Base-by-base conservation (phyloP, 2,113 vertebrate species). In the Mesembrinibis cayennensis region DNA sequence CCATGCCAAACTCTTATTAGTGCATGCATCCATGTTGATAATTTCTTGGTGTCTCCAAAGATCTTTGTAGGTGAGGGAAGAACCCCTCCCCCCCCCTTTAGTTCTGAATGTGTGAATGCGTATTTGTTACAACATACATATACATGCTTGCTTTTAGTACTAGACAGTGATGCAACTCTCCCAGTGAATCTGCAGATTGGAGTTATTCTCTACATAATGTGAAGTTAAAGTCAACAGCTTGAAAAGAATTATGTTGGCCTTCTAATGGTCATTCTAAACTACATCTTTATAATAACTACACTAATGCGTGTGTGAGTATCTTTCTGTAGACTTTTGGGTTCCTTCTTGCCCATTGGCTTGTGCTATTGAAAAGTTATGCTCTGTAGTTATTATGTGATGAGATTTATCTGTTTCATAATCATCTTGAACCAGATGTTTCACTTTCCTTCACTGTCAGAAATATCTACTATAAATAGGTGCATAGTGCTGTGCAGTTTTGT, bases 381-480 rank as follows among this genome's bases (percentile, higher is more conserved):
- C 70, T 49, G n/a, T 47, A 88, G 66, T 58, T 85, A 34, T 34
- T 70, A 47, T 10, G 18, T 85, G 91, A 85, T 87, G 87, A 82
- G 83, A 66, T 77, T 94, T 95, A 87, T 67, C 66, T 95, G 84
- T 90, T 97, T 95, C 49, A 55, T 87, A 91, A 95, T 91, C 5
- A 16, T 82, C 73, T 73, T 85, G 71, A 84, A 55, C 83, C 87
- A 94, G 78, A 95, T 93, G 89, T 95, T 95, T 94, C 45, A 38
- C 89, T 97, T 96, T 96, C 87, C 91, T 96, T 97, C 61, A 47
- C 79, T 1, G 4, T 87, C 93, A 90, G 85, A 70, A 92, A 44
- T 82, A 90, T 9, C 82, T 80, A 50, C 76, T 95, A 69, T 84
- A 76, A 95, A 93, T 96, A 95, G 93, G 71, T 92, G 44, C 30